Conservation (phyloP, 2,113 vertebrate species). For the Microtus ochrogaster region DNA sequence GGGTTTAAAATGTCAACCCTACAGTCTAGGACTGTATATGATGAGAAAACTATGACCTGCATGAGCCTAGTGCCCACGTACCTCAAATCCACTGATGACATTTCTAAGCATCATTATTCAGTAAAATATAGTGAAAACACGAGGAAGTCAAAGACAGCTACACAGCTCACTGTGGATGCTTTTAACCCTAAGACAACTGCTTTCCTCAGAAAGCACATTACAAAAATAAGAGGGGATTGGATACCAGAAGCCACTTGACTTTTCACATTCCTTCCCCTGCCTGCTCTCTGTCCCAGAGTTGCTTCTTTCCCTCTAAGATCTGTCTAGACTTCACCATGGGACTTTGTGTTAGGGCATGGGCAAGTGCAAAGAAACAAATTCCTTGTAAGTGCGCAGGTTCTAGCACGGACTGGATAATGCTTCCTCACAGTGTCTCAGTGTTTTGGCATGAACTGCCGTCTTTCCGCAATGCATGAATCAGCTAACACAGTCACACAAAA, state of each 20-base stretch:
- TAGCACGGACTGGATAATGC: constrained; percentile 24
- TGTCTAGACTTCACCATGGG: constrained; percentile 62
- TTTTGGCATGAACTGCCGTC: constrained; percentile 61
- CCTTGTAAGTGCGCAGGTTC: constrained; percentile 34
- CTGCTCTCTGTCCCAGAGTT: constrained; percentile 70
- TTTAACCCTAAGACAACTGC: not conserved
- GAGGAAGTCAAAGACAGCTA: not conserved
- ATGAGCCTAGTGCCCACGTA: not conserved
- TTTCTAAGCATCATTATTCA: not conserved
- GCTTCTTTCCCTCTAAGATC: constrained; percentile 65
- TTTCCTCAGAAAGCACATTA: not conserved
- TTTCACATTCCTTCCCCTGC: not conserved
- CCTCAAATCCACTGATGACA: constrained; percentile 14
- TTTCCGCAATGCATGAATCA: constrained; percentile 62
- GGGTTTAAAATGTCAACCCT: not conserved
- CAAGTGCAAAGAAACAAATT: constrained; percentile 72
- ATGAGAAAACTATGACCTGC: constrained; percentile 34
- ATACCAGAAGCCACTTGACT: constrained; percentile 63
- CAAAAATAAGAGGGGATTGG: constrained; percentile 67
- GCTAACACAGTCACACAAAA: constrained; percentile 46
- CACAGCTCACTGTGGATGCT: not conserved
- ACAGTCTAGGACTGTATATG: not conserved
- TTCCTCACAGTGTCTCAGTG: constrained; percentile 19
- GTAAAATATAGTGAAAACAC: not conserved
- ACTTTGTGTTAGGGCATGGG: constrained; percentile 64